Evolutionary conservation across 2,797 vertebrate species (phyloP), one percentile per base, ranked within the genome.

Genomic region (Eurystomus glaucurus): DNA sequence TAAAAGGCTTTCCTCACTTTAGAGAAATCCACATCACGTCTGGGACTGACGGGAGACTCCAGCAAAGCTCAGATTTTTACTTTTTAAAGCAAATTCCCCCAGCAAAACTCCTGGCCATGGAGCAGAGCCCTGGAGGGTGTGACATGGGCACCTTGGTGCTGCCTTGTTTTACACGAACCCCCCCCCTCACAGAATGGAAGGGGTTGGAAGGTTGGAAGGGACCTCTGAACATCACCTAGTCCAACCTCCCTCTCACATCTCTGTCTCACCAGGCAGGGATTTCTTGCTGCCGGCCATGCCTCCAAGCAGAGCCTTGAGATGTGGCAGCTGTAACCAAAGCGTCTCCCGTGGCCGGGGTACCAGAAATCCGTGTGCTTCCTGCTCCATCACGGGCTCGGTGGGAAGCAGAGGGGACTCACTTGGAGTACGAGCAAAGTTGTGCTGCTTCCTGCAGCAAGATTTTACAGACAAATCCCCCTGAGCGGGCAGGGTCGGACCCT

Each of bases 311-410:
- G 28, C 45, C 61, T 45, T 0, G 2, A 12, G 70, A 29, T 2
- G 43, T 1, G 2, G 29, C 1, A 3, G 28, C 46, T 55, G 54
- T 5, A 33, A 37, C 50, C 35, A 26, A 26, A 87, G 64, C 50
- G 50, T 35, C 83, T 52, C 70, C 62, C 43, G 10, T 23, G 37
- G 1, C 41, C 4, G 1, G 7, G 26, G 26, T 58, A 39, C 39
- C 0, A 6, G 39, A 48, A 43, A n/a, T 25, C 76, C 8, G 1
- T 2, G 11, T 0, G 9, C 55, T 21, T 22, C 50, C 25, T 43
- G 41, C 41, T 43, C 41, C 41, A 43, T 43, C 10, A 5, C 41
- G 16, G 41, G 41, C 41, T 43, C 16, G 41, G 41, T 43, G 41
- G 41, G 41, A 43, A 43, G 29, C 52, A 12, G 52, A 29, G 29